Percentiles rank a stretch among this genome's conserved stretches.
phyloP scores from a whole-genome alignment of 2,888 invertebrate species.

The Dynastes maya region DNA sequence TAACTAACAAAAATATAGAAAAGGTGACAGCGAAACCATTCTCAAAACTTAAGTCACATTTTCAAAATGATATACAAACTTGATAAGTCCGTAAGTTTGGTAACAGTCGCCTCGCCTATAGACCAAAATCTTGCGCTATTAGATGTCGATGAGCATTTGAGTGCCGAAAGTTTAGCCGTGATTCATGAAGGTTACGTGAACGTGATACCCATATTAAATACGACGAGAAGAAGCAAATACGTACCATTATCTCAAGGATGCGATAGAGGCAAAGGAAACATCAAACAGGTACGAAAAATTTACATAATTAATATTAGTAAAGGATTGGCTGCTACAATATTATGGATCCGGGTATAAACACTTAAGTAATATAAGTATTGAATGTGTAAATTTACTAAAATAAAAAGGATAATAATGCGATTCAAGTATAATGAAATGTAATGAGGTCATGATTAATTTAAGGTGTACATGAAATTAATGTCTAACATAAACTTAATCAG shows the following conservation, averaged over 20 bases:
- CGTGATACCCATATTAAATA: conserved; percentile 59
- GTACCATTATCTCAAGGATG: conserved; percentile 58
- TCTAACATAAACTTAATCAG: no score
- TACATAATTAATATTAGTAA: no score
- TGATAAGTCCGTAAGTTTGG: conserved; percentile 55
- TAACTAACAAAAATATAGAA: not conserved
- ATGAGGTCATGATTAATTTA: not conserved
- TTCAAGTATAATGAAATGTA: not conserved
- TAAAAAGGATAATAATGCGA: not conserved
- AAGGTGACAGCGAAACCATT: not conserved
- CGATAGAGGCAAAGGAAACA: conserved; percentile 57
- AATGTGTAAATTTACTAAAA: no score
- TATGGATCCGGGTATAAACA: no score
- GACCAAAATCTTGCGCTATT: conserved; percentile 59
- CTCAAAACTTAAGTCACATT: conserved; percentile 21
- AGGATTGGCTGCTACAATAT: no score
- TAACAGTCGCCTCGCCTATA: conserved; percentile 58
- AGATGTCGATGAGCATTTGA: conserved; percentile 56
- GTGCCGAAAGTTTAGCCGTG: conserved; percentile 57
- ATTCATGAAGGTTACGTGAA: conserved; percentile 61
- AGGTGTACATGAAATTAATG: not conserved
- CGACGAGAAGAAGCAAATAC: conserved; percentile 58
- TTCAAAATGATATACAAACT: conserved; percentile 50
- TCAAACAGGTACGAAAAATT: conserved; percentile 57
- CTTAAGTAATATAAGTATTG: not conserved